A percentile compares a stretch with the other conserved stretches of the same genome.
Evolutionary conservation across 2,888 invertebrate species (phyloP).

Genomic region (Horisme vitalbata): DNA sequence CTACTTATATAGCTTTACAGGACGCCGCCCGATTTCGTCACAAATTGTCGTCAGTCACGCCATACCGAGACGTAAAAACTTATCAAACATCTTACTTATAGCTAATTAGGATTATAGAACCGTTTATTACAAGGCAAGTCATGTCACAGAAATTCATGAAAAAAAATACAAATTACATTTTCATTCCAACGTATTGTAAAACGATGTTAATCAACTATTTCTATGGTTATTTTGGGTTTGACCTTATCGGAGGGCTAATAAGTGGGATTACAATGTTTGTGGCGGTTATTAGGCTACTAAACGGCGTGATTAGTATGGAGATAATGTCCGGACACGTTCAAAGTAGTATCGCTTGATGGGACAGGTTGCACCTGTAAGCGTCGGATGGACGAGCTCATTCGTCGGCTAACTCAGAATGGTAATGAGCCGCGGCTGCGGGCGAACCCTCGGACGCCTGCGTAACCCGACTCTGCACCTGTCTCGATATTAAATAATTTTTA

Average conservation of each 20-base stretch:
- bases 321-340: slow-evolving; percentile 64
- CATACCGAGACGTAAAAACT: slow-evolving; percentile 66
- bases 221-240: slow-evolving; percentile 32
- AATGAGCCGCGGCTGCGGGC: slow-evolving; percentile 52
- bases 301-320: slow-evolving; percentile 58
- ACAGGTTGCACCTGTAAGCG: slow-evolving; percentile 64
- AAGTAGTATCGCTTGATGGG: slow-evolving; percentile 54
- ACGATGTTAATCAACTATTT: slow-evolving; percentile 29
- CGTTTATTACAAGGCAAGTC: slow-evolving; percentile 58
- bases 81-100: slow-evolving; percentile 63
- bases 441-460: slow-evolving; percentile 44
- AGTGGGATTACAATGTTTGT: slow-evolving; percentile 44
- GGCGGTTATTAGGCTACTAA: slow-evolving; percentile 56
- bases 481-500: slow-evolving; percentile 73
- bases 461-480: slow-evolving; percentile 79
- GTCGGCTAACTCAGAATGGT: slow-evolving; percentile 69
- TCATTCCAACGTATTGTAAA: slow-evolving; percentile 17
- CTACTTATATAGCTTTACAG: slow-evolving; percentile 22
- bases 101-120: slow-evolving; percentile 67
- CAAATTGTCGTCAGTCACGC: slow-evolving; percentile 63
- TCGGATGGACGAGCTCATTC: slow-evolving; percentile 62
- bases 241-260: slow-evolving; percentile 32
- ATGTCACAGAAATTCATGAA: slow-evolving; percentile 46
- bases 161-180: slow-evolving; percentile 34
- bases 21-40: slow-evolving; percentile 50